Evolutionary conservation across 2,113 vertebrate species (phyloP).

Genomic region (Periophthalmus modestus): DNA sequence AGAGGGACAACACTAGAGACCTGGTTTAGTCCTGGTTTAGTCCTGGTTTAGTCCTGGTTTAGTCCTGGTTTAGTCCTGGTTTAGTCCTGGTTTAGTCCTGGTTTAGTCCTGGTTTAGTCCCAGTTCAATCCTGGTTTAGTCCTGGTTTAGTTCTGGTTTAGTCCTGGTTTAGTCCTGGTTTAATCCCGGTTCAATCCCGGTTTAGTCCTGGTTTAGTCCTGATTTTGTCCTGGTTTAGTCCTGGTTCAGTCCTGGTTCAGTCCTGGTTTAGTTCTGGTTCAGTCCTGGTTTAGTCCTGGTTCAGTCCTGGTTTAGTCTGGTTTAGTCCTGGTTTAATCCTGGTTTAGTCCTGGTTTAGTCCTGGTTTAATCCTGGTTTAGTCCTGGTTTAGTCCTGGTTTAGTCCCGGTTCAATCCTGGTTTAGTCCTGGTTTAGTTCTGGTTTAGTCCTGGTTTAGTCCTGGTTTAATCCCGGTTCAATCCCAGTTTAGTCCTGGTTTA

Average conservation of each 20-base stretch:
- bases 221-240: not conserved
- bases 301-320: not conserved
- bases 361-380: not conserved
- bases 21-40: not conserved
- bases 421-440: not conserved
- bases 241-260: not conserved
- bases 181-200: not conserved
- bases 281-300: not conserved
- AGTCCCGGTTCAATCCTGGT: not conserved
- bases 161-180: no score
- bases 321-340: not conserved
- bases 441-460: not conserved
- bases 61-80: not conserved
- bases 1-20: not conserved
- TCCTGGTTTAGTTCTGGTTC: not conserved
- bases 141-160: not conserved
- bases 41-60: not conserved
- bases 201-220: not conserved
- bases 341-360: not conserved
- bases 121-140: not conserved
- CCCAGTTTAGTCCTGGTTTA: not conserved
- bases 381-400: not conserved
- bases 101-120: not conserved
- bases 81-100: not conserved
- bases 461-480: not conserved